Evolutionary conservation across 2,797 vertebrate species (phyloP), one percentile per base, ranked within the genome.

Genomic region (Sebastes matsubarae): DNA sequence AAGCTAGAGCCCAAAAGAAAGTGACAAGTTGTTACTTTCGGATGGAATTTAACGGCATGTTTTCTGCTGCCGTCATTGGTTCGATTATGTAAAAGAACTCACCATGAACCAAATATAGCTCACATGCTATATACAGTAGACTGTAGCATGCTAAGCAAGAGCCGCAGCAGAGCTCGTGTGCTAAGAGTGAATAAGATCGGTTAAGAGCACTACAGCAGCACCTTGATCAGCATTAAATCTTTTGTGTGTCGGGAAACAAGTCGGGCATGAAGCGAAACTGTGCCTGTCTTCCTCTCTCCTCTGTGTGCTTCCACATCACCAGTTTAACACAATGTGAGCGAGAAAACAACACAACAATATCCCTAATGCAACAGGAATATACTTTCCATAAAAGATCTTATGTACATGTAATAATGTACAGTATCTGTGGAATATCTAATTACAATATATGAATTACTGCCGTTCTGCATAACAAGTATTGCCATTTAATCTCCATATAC

Each of bases 221-320:
- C 27, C 72, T 55, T 24, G 24, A 79, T 58, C 55, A 67, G 29
- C 38, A 55, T 16, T 55, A 52, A 38, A 72, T 72, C 55, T 65
- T 55, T 66, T 69, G 52, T 52, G 54, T n/a, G 42, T 59, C 29
- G 60, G 10, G 38, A 75, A 75, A 79, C 67, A 63, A 50, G 9
- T 50, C 46, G 22, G 38, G 29, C 65, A 50, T 58, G 71, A 81
- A 59, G 25, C 55, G 8, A 58, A 68, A 54, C 14, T 46, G 42
- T 14, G 36, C 52, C 46, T 52, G 27, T 55, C 32, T 20, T 55
- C 32, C 20, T 34, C 25, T 72, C 6, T 57, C 24, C 29, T 46
- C 76, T 25, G 38, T 46, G 32, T 9, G 5, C 24, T 16, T 59
- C 63, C 68, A 79, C 66, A 34, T 74, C 52, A 29, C 1, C 59